Evolutionary conservation across 2,888 invertebrate species (phyloP), one percentile per base, ranked within the genome.

Genomic region (Drosophila infuscata): DNA sequence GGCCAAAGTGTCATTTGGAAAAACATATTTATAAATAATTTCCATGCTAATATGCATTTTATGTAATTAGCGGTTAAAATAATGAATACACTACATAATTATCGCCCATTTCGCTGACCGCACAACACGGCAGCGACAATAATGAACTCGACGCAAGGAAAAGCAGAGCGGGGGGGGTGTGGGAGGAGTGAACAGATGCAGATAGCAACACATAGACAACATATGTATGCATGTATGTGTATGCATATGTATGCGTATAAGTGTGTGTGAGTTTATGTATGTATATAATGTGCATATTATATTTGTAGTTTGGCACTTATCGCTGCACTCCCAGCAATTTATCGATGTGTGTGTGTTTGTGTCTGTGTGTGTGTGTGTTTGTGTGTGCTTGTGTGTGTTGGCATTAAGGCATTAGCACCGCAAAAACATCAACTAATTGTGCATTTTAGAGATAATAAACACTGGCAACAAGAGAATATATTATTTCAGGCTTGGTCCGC

Each of bases 1-100:
- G 54, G 41, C 29, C 6, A 29, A n/a, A 60, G 51, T 73, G 83
- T 70, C 81, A 60, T 74, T 72, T 71, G 87, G 70, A 76, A 79
- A 86, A 89, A 79, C 85, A 89, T 85, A 85, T 85, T 85, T 86
- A 85, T 87, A 89, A 87, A 87, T 87, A 89, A 88, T 88, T 89
- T 81, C 75, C 78, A 85, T 76, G 79, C 87, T 85, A 89, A 87
- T 89, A 89, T 85, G 87, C 88, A 89, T 87, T 88, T 88, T 85
- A 87, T 87, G 89, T 89, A 89, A 87, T 87, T 87, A 87, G 87
- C 86, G 87, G 87, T 87, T 88, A 89, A 87, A 89, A 87, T 88
- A 87, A 87, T 87, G 89, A 87, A 87, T 87, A 87, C 88, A 81
- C 79, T 81, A 89, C 89, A 87, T 89, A 89, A 87, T 87, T 87